phyloP scores from a whole-genome alignment of 2,113 vertebrate species.

The Anguilla japonica region DNA sequence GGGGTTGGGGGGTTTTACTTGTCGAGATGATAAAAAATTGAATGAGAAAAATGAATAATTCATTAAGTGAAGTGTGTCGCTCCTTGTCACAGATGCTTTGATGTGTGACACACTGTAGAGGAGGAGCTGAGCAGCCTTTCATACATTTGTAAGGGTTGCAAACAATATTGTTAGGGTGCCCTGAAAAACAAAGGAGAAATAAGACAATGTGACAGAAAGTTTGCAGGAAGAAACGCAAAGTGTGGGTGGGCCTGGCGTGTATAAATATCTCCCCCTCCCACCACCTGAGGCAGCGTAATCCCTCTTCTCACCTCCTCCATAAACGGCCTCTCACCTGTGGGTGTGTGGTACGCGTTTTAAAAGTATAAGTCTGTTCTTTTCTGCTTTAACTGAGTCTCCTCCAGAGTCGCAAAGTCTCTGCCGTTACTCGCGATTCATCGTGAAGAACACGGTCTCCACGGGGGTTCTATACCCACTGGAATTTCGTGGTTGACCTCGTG shows the following conservation, averaged over 20 bases:
- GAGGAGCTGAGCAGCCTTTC: neutral
- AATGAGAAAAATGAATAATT: constrained; percentile 18
- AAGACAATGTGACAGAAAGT: neutral
- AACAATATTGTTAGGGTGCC: neutral
- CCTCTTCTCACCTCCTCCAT: constrained; percentile 4
- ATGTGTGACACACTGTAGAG: neutral
- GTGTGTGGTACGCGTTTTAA: neutral
- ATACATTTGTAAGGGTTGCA: neutral
- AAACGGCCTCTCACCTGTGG: neutral
- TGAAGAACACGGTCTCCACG: neutral
- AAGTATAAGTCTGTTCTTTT: neutral
- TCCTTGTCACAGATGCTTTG: constrained; percentile 8
- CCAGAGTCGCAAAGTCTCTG: neutral
- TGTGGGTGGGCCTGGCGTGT: neutral
- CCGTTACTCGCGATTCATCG: too few relatives aligned
- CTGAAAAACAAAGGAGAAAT: too few relatives aligned
- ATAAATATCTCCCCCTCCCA: constrained; percentile 8
- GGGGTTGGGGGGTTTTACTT: neutral
- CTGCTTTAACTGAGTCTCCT: neutral
- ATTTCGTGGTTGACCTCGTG: neutral
- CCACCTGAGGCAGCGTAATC: constrained; percentile 2
- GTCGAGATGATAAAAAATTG: constrained; percentile 7
- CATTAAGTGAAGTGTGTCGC: neutral
- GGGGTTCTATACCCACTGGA: neutral
- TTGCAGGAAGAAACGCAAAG: neutral